Base-by-base conservation (phyloP, 1,140 invertebrate species). In the Hormaphis cornu region DNA sequence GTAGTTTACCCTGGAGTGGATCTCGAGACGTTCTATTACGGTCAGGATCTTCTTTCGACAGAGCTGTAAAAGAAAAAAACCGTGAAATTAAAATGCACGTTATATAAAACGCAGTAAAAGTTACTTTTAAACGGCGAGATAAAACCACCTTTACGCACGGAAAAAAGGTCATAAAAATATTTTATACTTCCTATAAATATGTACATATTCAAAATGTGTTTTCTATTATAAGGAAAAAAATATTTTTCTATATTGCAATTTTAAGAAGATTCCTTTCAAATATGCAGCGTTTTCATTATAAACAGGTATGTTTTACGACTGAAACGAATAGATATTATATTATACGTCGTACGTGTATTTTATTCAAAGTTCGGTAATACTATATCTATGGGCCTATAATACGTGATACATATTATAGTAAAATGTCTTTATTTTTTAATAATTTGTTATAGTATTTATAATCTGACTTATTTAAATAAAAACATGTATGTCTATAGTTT, bases 41-140 rank as follows among this genome's bases (percentile, higher is more conserved):
- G 71, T 87, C 86, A 74, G 83, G 82, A 77, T 89, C 87, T 78
- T 89, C 86, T 79, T 88, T 87, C 73, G 86, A 88, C 78, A 88
- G 87, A 72, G 86, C 87, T 88, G 77, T 14, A 82, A 81, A 74
- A 78, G 76, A 75, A 74, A 75, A 73, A 77, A 76, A 73, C 35
- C 24, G 46, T 52, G 56, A 22, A 58, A 70, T 72, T 56, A 66
- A 52, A 40, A 72, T 20, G 26, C 22, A 18, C 18, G 54, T 48
- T 30, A 44, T 53, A 52, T 30, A 44, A 53, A 10, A 20, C 5
- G 1, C 12, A 4, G 1, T 9, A 40, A 14, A 16, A 16, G 37
- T 30, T 9, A 6, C 50, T 66, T 66, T 66, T 33, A 48, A 66
- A 66, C 12, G 12, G n/a, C 7, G 20, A 35, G 22, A 35, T 48